Evolutionary conservation across 2,888 invertebrate species (phyloP).

Genomic region (Archaeoteleia sp.): DNA sequence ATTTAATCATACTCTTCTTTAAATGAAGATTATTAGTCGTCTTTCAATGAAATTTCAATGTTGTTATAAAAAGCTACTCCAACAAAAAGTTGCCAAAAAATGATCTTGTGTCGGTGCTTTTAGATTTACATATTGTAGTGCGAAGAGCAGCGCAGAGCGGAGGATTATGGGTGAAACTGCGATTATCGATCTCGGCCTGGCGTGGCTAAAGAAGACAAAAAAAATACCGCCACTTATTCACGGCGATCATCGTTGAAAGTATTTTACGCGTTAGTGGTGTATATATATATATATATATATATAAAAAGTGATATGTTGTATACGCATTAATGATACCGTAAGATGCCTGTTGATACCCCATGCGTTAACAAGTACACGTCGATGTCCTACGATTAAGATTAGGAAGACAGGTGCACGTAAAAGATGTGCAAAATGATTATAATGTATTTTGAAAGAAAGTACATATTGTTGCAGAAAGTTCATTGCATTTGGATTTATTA

Average conservation of each 20-base stretch:
- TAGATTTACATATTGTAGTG: constrained; percentile 49
- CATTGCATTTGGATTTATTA: too few species aligned
- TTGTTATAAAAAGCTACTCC: constrained; percentile 18
- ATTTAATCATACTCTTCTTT: constrained; percentile 1
- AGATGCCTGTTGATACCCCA: constrained; percentile 62
- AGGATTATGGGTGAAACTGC: constrained; percentile 43
- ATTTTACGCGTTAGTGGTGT: constrained; percentile 48
- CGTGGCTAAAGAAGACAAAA: constrained; percentile 16
- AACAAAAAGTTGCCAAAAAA: too few species aligned
- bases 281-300: too few species aligned
- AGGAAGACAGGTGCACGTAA: constrained; percentile 57
- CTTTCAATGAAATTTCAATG: constrained; percentile 6
- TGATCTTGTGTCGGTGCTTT: constrained; percentile 36
- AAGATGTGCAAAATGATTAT: constrained; percentile 1
- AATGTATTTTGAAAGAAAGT: too few species aligned
- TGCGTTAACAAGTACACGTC: constrained; percentile 14
- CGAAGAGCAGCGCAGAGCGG: constrained; percentile 37
- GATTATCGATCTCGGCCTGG: constrained; percentile 46
- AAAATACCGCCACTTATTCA: constrained; percentile 25
- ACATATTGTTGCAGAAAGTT: too few species aligned
- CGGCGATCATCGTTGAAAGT: constrained; percentile 49
- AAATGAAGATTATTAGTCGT: not conserved
- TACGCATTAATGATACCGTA: constrained; percentile 47
- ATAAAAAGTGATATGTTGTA: constrained; percentile 41
- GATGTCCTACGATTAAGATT: constrained; percentile 66